Conservation (phyloP, 1,140 invertebrate species). For the Anoplophora glabripennis region DNA sequence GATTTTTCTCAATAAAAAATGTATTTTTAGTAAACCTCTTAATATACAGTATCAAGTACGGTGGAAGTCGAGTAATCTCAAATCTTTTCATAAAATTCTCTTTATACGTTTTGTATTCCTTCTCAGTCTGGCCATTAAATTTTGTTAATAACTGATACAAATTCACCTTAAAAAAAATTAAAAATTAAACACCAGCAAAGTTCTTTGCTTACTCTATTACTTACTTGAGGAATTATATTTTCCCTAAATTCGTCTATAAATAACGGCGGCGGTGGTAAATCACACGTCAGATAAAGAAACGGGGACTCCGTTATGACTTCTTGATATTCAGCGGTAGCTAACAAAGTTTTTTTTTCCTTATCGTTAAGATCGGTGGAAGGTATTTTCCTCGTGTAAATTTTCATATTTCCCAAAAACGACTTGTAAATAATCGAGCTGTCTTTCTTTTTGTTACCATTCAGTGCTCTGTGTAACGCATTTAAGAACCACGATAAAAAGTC, state of each 20-base stretch:
- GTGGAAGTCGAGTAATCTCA: slow-evolving; percentile 90
- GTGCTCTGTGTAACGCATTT: slow-evolving; percentile 86
- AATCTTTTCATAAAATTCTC: slow-evolving; percentile 97
- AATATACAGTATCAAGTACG: slow-evolving; percentile 97
- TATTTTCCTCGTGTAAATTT: slow-evolving; percentile 90
- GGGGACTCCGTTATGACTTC: slow-evolving; percentile 85
- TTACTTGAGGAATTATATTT: slow-evolving; percentile 96
- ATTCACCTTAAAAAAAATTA: slow-evolving; percentile 68
- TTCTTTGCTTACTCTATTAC: slow-evolving; percentile 7
- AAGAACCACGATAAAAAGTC: slow-evolving; percentile 97
- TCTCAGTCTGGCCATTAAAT: slow-evolving; percentile 93
- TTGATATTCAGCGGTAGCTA: slow-evolving; percentile 83
- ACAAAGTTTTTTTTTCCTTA: slow-evolving; percentile 74
- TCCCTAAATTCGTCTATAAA: slow-evolving; percentile 97
- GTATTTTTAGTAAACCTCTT: slow-evolving; percentile 99
- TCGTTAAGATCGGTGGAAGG: slow-evolving; percentile 91
- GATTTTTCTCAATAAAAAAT: slow-evolving; percentile 99
- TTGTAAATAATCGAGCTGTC: slow-evolving; percentile 91
- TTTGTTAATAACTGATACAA: slow-evolving; percentile 90
- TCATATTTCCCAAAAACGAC: slow-evolving; percentile 94
- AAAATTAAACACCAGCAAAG: neutral
- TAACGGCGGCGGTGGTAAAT: slow-evolving; percentile 92
- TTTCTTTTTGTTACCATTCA: slow-evolving; percentile 83
- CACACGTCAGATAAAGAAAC: slow-evolving; percentile 94
- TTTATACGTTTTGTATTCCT: slow-evolving; percentile 99